Base-by-base conservation (phyloP, 30 jellyfish, hydroid and myxozoan species). In the Aurelia aurita region DNA sequence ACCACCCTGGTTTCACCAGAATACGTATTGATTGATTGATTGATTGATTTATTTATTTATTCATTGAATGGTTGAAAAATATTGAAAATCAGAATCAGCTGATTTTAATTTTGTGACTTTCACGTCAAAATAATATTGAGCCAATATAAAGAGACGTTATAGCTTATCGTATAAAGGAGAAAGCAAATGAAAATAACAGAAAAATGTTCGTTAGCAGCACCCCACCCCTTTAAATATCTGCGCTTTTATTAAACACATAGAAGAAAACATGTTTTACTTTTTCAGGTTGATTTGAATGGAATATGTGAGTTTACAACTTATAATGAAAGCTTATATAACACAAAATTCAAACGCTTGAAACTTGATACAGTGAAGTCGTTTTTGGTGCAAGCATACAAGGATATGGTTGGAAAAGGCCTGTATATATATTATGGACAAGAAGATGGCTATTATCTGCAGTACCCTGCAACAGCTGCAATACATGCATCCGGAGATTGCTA, bases 361-460 rank as follows among this genome's bases (percentile, higher is more conserved):
- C 15, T 2, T 55, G 23, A 63, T n/a, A 77, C 35, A 32, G 71
- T 59, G 11, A 61, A 58, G 29, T 77, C 63, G 28, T 77, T 77
- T 49, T 13, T 72, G n/a, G 79, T 26, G 27, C 51, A 44, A 21
- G 80, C 88, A 5, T 60, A 77, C 80, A 34, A 43, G 25, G 79
- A 53, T n/a, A 7, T 77, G 58, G 88, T 43, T 31, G 63, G 45
- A 51, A 77, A 77, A 39, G 80, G 88, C 22, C 71, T 77, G 25
- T 60, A 77, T 22, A 61, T 77, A n/a, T 77, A 77, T 47, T 77
- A 77, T 34, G 88, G 88, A 2, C 88, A 77, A 77, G 66, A 61
- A 45, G 88, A 77, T 60, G 88, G 88, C 3, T 77, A 77, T 46
- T 77, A 60, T 39, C 29, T 77, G 15, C 88, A 77, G 31, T 77